Evolutionary conservation across 2,797 vertebrate genomes (phyloP), one percentile per base, ranked within the genome.

Genomic region (Morus bassanus): DNA sequence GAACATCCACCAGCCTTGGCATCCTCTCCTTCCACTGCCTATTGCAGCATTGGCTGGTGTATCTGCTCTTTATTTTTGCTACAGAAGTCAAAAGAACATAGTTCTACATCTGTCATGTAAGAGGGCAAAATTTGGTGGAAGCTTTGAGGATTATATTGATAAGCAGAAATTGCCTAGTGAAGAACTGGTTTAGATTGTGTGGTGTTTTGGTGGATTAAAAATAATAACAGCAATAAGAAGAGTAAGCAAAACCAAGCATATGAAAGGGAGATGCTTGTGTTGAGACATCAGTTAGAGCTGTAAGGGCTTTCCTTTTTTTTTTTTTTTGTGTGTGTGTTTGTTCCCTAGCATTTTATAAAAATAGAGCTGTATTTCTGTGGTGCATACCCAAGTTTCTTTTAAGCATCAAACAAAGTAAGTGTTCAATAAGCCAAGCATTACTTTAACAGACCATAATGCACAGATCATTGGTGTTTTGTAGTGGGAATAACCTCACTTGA

Each of bases 401-500:
- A 89, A 85, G 23, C 33, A 41, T 70, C 70, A 73, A 83, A 63
- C 31, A 23, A 89, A 61, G 25, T 56, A 80, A 69, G 14, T 46
- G 59, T 88, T 96, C 85, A 68, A 30, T 91, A 95, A 90, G 33
- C 59, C 46, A 85, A 33, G n/a, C 75, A 78, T 41, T 92, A 37
- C 63, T 95, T 88, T 54, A 85, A 41, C 60, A 92, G 81, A 89
- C 59, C 65, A 37, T 91, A 93, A 92, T 93, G 77, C 45, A 91
- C 84, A 89, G 67, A 88, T 89, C 39, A 56, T 48, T 87, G 75
- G 18, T 89, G 57, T 69, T 96, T 16, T 92, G 68, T 31, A 74
- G 69, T 63, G 72, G 54, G 37, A 89, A n/a, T 79, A 93, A 76
- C 80, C 77, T 95, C 86, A 41, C 31, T 48, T 92, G 72, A 96